A percentile compares a stretch with the other conserved stretches of the same genome.
These are phyloP conservation scores for Pachypanchax playfairii DNA, from an alignment of 2,113 vertebrate genomes.

Conservation along the genomic window DNA sequence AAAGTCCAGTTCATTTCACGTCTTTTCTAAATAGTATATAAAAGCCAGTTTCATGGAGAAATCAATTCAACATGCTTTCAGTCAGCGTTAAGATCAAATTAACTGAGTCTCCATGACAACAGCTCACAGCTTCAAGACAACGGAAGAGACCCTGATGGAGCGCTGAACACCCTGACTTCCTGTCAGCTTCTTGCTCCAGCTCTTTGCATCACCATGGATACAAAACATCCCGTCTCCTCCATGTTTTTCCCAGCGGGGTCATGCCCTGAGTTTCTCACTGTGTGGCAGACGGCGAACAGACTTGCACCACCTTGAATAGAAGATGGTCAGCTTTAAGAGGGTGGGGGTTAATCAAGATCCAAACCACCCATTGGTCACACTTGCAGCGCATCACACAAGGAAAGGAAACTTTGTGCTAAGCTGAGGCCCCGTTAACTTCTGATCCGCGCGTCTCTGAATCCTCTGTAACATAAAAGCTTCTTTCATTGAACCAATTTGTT, in stretches of 20 bases:
- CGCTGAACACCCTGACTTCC: slow-evolving; percentile 70
- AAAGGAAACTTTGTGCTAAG: slow-evolving; percentile 10
- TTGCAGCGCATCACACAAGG: slow-evolving; percentile 25
- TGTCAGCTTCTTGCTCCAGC: slow-evolving; percentile 68
- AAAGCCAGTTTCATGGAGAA: too few species aligned
- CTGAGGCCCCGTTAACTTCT: slow-evolving; percentile 34
- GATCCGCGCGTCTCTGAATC: too few species aligned
- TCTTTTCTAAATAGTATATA: too few species aligned
- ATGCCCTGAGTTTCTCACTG: slow-evolving; percentile 54
- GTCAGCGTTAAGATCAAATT: slow-evolving; percentile 64
- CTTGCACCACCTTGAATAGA: slow-evolving; percentile 8
- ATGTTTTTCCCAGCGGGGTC: slow-evolving; percentile 53
- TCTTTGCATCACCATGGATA: slow-evolving; percentile 67
- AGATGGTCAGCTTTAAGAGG: slow-evolving; percentile 3
- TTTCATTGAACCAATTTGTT: slow-evolving; percentile 32
- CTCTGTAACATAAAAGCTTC: slow-evolving; percentile 17
- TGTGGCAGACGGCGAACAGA: slow-evolving; percentile 19
- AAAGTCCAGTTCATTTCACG: neutral
- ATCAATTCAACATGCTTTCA: slow-evolving; percentile 23
- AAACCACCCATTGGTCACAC: slow-evolving; percentile 56
- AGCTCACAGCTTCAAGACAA: slow-evolving; percentile 72
- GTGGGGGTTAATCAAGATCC: slow-evolving; percentile 61
- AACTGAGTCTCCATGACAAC: slow-evolving; percentile 70
- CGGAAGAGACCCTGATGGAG: slow-evolving; percentile 54
- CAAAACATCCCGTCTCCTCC: slow-evolving; percentile 43